These are phyloP conservation scores for Ctenicera cuprea DNA, from an alignment of 2,888 invertebrate genomes.

Conservation along the genomic window DNA sequence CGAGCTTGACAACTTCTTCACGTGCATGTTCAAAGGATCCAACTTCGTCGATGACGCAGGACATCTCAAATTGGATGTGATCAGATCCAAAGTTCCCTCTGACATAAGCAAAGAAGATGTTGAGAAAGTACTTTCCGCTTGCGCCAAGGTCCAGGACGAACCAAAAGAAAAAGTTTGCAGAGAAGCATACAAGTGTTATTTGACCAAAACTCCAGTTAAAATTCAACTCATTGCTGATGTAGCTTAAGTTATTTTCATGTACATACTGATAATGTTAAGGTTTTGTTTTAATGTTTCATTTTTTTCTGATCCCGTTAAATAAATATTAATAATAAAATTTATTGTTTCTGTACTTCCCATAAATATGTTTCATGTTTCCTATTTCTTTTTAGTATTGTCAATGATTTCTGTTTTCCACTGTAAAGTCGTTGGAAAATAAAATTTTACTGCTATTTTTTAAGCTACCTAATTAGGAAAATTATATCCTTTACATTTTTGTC, in stretches of 20 bases:
- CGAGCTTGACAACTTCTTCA: slow-evolving; percentile 71
- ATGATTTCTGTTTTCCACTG: too few species aligned
- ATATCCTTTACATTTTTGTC: too few species aligned
- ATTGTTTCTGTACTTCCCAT: too few species aligned
- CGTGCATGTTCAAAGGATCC: slow-evolving; percentile 73
- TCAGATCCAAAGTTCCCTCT: slow-evolving; percentile 69
- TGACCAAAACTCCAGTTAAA: slow-evolving; percentile 67
- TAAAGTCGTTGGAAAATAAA: too few species aligned
- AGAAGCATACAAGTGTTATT: slow-evolving; percentile 73
- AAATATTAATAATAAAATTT: too few species aligned
- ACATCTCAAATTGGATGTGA: slow-evolving; percentile 64
- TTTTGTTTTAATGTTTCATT: too few species aligned
- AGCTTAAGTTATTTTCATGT: not conserved
- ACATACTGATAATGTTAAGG: too few species aligned
- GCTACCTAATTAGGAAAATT: too few species aligned
- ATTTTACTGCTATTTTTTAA: too few species aligned
- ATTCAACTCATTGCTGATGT: slow-evolving; percentile 3
- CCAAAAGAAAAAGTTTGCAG: slow-evolving; percentile 70
- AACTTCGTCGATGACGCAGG: slow-evolving; percentile 70
- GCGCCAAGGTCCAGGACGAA: slow-evolving; percentile 49
- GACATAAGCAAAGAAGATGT: slow-evolving; percentile 23
- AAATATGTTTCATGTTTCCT: too few species aligned
- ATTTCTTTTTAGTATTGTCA: too few species aligned
- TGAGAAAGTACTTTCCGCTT: slow-evolving; percentile 39
- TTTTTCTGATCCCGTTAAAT: too few species aligned